Base-by-base conservation (phyloP, 2,888 invertebrate genomes). In the Pyrrhia umbra region DNA sequence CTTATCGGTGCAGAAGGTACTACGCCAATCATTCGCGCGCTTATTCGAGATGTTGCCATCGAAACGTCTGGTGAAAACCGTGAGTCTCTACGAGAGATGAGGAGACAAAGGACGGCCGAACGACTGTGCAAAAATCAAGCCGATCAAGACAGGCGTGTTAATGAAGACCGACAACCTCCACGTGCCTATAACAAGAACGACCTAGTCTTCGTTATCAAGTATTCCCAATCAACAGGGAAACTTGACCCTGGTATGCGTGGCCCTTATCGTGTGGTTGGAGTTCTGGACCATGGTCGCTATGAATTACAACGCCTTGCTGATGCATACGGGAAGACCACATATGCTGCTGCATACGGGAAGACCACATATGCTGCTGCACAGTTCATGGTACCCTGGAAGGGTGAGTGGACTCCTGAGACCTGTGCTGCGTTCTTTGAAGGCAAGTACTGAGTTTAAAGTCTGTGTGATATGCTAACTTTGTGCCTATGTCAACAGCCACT, bases 161-260 rank as follows among this genome's bases (percentile, higher is more conserved):
- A 54, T 13, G 16, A 18, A 6, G 6, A 2, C 2, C 2, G 42
- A 20, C 18, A 5, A 1, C 4, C 40, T 8, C 52, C 52, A 1
- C 42, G 42, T 43, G 21, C 5, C 2, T 18, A 10, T 54, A 9
- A 1, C 13, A 16, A 0, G n/a, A 5, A 13, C 8, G 52, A 54
- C 8, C 5, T 18, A 0, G 27, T 42, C 4, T 54, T 42, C n/a
- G 42, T 54, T 1, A 52, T 52, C 16, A 54, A 54, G 9, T 40
- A 6, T 4, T 16, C 52, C 0, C 54, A 54, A 10, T n/a, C n/a
- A 5, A 27, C 42, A 20, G 42, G 54, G 1, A 54, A 54, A n/a
- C 8, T 54, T 2, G 54, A 54, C 42, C 6, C 25, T n/a, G 42
- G 54, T 2, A 54, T 54, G 42, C 54, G 54, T 2, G 54, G 54